phyloP scores from a whole-genome alignment of 2,888 invertebrate species.

The Metalampra italica region DNA sequence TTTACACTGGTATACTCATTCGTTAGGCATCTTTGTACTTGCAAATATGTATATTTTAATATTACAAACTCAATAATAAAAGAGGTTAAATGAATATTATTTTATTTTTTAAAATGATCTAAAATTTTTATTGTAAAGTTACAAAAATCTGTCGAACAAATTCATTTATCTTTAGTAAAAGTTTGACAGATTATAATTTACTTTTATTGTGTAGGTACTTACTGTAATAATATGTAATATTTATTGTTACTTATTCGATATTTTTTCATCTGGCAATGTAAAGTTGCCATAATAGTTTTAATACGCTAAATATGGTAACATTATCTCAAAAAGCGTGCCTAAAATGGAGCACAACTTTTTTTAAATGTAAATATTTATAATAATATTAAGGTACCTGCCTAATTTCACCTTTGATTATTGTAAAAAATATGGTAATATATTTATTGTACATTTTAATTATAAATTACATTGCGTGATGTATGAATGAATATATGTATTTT shows the following conservation, averaged over 20 bases:
- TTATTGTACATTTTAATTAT: background rate
- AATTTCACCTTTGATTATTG: background rate
- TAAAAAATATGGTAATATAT: background rate
- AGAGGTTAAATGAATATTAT: background rate
- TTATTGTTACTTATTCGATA: constrained; percentile 21
- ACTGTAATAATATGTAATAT: background rate
- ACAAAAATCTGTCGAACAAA: too few relatives aligned
- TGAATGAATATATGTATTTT: background rate
- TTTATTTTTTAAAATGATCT: background rate
- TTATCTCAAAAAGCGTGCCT: constrained; percentile 27
- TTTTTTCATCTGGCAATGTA: constrained; percentile 27
- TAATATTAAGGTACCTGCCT: background rate
- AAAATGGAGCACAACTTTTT: constrained; percentile 3
- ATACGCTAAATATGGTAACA: constrained; percentile 32
- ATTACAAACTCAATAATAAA: background rate
- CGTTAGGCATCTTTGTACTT: constrained; percentile 52
- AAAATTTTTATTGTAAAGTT: background rate
- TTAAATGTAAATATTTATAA: background rate
- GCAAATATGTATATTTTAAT: constrained; percentile 14
- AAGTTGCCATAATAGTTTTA: constrained; percentile 25
- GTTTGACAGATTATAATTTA: background rate
- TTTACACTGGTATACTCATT: constrained; percentile 52
- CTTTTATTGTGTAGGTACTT: background rate
- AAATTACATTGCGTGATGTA: background rate
- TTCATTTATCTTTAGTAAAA: too few relatives aligned